These are phyloP conservation scores for Eubasilissa regina DNA, from an alignment of 1,140 invertebrate species.

Conservation along the genomic window DNA sequence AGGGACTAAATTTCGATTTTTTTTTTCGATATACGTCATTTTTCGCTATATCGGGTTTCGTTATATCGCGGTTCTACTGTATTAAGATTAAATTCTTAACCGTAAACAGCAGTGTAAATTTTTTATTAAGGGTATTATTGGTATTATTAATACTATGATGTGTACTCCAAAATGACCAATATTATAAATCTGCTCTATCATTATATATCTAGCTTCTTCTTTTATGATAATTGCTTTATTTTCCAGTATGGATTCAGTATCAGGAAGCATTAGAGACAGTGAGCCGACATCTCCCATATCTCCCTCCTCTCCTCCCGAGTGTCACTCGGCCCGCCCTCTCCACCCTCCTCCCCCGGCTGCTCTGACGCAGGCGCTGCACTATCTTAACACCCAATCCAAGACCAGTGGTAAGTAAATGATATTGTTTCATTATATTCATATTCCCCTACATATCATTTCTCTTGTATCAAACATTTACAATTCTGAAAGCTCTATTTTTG, in stretches of 20 bases:
- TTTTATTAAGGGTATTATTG: too few species aligned
- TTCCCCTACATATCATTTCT: not conserved
- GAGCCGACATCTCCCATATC: conserved; percentile 91
- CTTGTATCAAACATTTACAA: too few species aligned
- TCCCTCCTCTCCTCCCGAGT: conserved; percentile 77
- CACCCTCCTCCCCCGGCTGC: conserved; percentile 73
- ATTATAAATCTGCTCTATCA: too few species aligned
- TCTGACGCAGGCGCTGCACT: conserved; percentile 74
- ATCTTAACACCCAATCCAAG: conserved; percentile 63
- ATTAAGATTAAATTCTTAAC: too few species aligned
- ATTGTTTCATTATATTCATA: not conserved
- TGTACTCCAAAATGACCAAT: too few species aligned
- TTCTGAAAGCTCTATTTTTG: too few species aligned
- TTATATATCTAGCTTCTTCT: not conserved
- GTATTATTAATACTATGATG: too few species aligned
- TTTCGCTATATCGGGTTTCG: too few species aligned
- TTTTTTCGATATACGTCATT: too few species aligned
- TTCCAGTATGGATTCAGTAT: conserved; percentile 91
- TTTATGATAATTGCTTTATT: conserved; percentile 20
- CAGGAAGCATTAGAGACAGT: conserved; percentile 92
- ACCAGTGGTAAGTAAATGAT: not conserved
- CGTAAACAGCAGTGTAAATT: too few species aligned
- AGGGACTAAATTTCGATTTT: too few species aligned
- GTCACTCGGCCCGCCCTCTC: conserved; percentile 62
- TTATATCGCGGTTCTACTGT: too few species aligned